Evolutionary conservation across 2,888 invertebrate species (phyloP).

Genomic region (Drosophila lacicola): DNA sequence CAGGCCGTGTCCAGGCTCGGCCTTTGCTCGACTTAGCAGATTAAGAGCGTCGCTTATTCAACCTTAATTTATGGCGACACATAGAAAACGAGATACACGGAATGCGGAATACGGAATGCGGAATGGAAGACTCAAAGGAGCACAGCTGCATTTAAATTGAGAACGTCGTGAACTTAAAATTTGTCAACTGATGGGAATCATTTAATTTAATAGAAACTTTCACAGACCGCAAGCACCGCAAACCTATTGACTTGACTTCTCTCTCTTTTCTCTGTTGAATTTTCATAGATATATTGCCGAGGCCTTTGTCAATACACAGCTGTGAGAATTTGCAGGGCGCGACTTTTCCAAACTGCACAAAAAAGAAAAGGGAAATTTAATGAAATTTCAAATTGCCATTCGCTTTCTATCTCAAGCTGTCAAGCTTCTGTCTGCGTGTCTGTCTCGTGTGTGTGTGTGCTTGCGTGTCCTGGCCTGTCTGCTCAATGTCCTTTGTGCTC

Average conservation of each 20-base stretch:
- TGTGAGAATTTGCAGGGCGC: slow-evolving; percentile 46
- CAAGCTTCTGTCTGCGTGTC: slow-evolving; percentile 37
- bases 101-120: slow-evolving; percentile 2
- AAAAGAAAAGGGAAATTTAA: slow-evolving; percentile 72
- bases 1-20: slow-evolving; percentile 18
- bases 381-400: slow-evolving; percentile 80
- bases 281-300: background rate
- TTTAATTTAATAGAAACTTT: slow-evolving; percentile 70
- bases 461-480: slow-evolving; percentile 48
- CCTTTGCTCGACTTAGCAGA: slow-evolving; percentile 45
- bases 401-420: slow-evolving; percentile 62
- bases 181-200: slow-evolving; percentile 41
- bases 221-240: slow-evolving; percentile 28
- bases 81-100: slow-evolving; percentile 6
- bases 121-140: slow-evolving; percentile 12
- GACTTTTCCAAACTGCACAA: slow-evolving; percentile 34
- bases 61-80: slow-evolving; percentile 67
- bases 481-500: slow-evolving; percentile 66
- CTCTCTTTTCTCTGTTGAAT: background rate
- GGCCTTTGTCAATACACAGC: slow-evolving; percentile 38
- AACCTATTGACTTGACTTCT: slow-evolving; percentile 22
- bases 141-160: slow-evolving; percentile 34
- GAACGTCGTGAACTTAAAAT: slow-evolving; percentile 18
- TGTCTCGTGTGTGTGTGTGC: slow-evolving; percentile 11
- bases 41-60: slow-evolving; percentile 65